phyloP scores from a whole-genome alignment of 1,140 invertebrate genomes.

The Lepidurus couesii region DNA sequence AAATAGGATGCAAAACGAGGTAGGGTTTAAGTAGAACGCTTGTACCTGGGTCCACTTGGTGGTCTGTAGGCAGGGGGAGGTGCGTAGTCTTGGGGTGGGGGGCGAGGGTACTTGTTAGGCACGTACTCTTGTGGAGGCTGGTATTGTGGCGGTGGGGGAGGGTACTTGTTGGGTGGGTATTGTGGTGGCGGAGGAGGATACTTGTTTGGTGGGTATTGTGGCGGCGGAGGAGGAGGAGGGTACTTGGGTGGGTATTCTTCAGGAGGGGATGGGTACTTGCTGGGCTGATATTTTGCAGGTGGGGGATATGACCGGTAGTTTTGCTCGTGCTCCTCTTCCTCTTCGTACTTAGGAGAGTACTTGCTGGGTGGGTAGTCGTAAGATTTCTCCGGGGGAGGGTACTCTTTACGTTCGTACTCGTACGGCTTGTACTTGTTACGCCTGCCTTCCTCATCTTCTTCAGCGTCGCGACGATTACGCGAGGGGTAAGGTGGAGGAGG shows the following conservation, averaged over 20 bases:
- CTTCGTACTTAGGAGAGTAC: neutral
- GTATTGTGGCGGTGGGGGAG: neutral
- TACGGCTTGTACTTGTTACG: neutral
- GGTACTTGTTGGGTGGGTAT: neutral
- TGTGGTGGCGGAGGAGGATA: neutral
- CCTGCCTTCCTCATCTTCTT: neutral
- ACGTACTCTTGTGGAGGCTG: neutral
- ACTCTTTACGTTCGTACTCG: too few relatives aligned
- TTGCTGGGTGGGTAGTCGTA: too few relatives aligned
- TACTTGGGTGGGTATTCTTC: neutral
- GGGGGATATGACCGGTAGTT: neutral
- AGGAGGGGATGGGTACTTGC: neutral
- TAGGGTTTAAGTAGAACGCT: neutral
- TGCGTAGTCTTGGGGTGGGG: neutral
- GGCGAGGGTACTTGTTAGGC: neutral
- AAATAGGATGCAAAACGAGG: neutral
- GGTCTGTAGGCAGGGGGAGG: neutral
- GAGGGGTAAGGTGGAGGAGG: neutral
- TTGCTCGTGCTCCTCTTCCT: neutral
- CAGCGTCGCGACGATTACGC: neutral
- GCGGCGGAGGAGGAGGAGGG: neutral
- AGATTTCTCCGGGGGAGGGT: too few relatives aligned
- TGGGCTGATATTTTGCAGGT: neutral
- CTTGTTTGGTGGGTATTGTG: neutral
- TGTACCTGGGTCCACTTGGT: neutral